Percentiles rank a stretch among this genome's conserved stretches.
Evolutionary conservation across 2,797 vertebrate genomes (phyloP).

Genomic region (Chloroceryle amazona): DNA sequence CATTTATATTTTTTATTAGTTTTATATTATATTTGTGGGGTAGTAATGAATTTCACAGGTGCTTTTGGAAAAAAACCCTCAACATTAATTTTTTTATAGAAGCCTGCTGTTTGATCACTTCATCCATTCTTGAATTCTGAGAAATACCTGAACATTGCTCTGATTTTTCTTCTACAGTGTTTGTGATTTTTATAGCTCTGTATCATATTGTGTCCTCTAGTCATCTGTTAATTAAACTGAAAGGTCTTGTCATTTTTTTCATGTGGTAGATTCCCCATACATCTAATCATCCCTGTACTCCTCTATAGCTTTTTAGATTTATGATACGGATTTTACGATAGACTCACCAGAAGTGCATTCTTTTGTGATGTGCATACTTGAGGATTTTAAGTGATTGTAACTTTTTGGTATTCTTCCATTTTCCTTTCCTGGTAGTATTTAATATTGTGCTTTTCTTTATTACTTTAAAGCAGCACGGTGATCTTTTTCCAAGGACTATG

Average conservation of each 20-base stretch:
- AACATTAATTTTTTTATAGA: neutral
- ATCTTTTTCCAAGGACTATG: neutral
- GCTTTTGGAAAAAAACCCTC: neutral
- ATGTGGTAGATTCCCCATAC: neutral
- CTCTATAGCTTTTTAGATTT: neutral
- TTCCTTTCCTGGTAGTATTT: neutral
- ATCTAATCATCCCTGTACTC: neutral
- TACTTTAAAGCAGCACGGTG: neutral
- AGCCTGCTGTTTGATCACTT: neutral
- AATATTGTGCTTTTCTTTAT: neutral
- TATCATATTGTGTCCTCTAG: neutral
- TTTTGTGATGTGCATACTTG: neutral
- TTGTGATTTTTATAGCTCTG: neutral
- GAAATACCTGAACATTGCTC: neutral
- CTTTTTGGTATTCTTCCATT: neutral
- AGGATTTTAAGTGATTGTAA: neutral
- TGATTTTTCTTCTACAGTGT: neutral
- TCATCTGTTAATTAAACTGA: neutral
- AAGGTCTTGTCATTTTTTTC: neutral
- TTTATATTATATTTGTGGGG: neutral
- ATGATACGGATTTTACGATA: neutral
- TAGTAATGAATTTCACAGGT: neutral
- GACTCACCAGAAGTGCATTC: neutral
- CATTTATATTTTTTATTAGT: neutral
- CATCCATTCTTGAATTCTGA: neutral